Evolutionary conservation across 2,113 vertebrate genomes (phyloP), one percentile per base, ranked within the genome.

Genomic region (Anguilla japonica): DNA sequence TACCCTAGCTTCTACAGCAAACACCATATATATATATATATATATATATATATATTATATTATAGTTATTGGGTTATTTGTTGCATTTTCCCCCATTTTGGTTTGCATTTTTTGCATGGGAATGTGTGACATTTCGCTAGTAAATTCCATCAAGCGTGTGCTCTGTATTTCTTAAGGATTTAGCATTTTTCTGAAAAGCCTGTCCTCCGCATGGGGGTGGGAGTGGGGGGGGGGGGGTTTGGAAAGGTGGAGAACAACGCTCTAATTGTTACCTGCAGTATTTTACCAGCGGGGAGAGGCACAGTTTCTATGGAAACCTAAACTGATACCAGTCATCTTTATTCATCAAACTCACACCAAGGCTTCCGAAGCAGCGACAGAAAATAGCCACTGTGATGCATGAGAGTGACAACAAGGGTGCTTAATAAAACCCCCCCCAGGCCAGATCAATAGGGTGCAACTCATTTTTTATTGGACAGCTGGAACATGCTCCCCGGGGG

Each of bases 231-330:
- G 22, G 7, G 22, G 22, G 18, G 60, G 60, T 3, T 26, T 3
- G 18, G 20, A 20, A 26, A 0, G 50, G 13, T 53, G 11, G 60
- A 67, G 18, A 67, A 67, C 18, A 67, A 20, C 26, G 60, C 22
- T 22, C 3, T 67, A 67, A 67, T 67, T 67, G 60, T 26, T 67
- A 67, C 18, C 60, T 67, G 60, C 60, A 67, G 18, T 67, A 67
- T 67, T 67, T 67, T 26, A 26, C 18, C 4, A 26, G 56, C 18
- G 29, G 71, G 71, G 20, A 75, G 9, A 26, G 71, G 71, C 71
- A 14, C 67, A 56, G 91, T 92, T 91, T 91, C 91, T 88, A 91
- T 92, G 90, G 91, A 82, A 88, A 92, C 88, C 41, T 39, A 87
- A 90, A 88, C 85, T 87, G 88, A 89, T 90, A 78, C 83, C 88